Percentiles rank a stretch among this genome's conserved stretches.
These are phyloP conservation scores for Ctenodactylus gundi DNA, from an alignment of 2,113 vertebrate species.

Conservation along the genomic window DNA sequence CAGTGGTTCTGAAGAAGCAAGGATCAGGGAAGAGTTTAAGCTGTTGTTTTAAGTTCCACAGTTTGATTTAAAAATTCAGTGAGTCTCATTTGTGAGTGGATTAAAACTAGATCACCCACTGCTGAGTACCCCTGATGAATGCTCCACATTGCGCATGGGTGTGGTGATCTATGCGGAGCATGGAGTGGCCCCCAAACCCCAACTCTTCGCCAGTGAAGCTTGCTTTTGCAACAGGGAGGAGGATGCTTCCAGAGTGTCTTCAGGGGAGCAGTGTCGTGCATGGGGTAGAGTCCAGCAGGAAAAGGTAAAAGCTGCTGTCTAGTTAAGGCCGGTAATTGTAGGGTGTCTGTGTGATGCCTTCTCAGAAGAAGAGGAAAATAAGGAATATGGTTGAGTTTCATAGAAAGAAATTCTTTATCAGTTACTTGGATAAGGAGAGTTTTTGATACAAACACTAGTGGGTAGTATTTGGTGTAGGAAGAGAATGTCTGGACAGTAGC, in stretches of 20 bases:
- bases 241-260: not conserved
- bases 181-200: not conserved
- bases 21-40: not conserved
- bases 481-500: not conserved
- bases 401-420: conserved; percentile 6
- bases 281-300: not conserved
- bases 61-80: not conserved
- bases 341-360: not conserved
- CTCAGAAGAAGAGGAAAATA: not conserved
- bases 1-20: not conserved
- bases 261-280: not conserved
- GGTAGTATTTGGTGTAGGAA: not conserved
- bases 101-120: not conserved
- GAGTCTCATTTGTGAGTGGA: not conserved
- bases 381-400: not conserved
- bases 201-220: not conserved
- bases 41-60: not conserved
- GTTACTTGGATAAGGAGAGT: not conserved
- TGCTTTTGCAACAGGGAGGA: not conserved
- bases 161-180: not conserved
- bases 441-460: not conserved
- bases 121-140: not conserved
- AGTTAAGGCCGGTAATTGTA: not conserved
- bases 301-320: not conserved
- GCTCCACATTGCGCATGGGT: not conserved